Evolutionary conservation across 2,888 invertebrate species (phyloP).

Genomic region (Dasypogon diadema): DNA sequence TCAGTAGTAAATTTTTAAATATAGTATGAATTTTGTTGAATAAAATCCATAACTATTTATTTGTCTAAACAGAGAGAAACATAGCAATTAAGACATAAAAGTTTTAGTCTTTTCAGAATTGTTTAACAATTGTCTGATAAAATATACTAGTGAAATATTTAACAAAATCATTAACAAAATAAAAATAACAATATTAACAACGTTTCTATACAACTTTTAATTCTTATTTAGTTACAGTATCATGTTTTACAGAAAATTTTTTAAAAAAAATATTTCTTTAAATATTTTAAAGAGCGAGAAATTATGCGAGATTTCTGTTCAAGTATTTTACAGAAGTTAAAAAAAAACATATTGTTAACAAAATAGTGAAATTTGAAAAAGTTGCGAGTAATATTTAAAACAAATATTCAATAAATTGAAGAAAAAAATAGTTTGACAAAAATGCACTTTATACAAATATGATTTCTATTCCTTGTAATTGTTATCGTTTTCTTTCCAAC

Average conservation of each 20-base stretch:
- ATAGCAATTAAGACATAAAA: conserved; percentile 18
- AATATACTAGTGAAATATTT: not conserved
- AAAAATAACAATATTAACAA: not conserved
- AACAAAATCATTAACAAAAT: conserved; percentile 25
- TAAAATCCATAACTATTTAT: conserved; percentile 33
- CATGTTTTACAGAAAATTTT: not conserved
- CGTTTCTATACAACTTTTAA: not conserved
- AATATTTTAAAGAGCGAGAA: conserved; percentile 14
- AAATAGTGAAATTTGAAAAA: conserved; percentile 21
- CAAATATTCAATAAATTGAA: not conserved
- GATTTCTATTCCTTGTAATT: too few species aligned
- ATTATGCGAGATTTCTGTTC: conserved; percentile 45
- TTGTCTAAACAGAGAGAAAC: conserved; percentile 23
- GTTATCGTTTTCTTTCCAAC: too few species aligned
- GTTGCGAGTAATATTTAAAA: not conserved
- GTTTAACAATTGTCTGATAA: not conserved
- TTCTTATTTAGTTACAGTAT: not conserved
- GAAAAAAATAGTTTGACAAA: conserved; percentile 30
- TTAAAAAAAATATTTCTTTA: not conserved
- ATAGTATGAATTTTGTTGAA: conserved; percentile 39
- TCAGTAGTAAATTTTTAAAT: conserved; percentile 22
- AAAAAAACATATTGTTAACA: conserved; percentile 6
- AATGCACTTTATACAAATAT: conserved; percentile 40
- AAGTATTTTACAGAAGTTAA: conserved; percentile 5
- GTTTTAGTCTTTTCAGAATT: conserved; percentile 41